phyloP scores from a whole-genome alignment of 92 coral and sea anemone genomes.

The Umimayanthus chanpuru region DNA sequence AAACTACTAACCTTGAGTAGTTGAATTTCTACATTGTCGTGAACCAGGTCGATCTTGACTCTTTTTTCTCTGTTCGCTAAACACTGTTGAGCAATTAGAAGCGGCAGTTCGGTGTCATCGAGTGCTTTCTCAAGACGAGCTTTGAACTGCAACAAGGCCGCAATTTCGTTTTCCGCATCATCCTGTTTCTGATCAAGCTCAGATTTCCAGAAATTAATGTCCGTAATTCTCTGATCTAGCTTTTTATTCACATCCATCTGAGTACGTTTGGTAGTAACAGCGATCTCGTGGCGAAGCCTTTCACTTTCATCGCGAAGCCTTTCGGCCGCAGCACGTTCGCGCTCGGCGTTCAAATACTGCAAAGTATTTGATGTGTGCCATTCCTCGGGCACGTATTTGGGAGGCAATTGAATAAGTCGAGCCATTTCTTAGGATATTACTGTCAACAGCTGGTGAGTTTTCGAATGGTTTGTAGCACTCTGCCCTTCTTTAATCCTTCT shows the following conservation, averaged over 20 bases:
- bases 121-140: constrained; percentile 82
- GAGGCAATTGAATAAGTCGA: constrained; percentile 93
- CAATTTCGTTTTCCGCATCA: constrained; percentile 84
- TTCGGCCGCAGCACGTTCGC: constrained; percentile 90
- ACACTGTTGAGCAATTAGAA: constrained; percentile 92
- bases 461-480: background rate
- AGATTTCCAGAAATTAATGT: constrained; percentile 91
- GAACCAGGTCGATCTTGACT: constrained; percentile 88
- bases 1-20: constrained; percentile 72
- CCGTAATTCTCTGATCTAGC: constrained; percentile 90
- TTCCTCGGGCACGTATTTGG: constrained; percentile 95
- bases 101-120: constrained; percentile 89
- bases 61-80: constrained; percentile 89
- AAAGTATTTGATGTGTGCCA: constrained; percentile 93
- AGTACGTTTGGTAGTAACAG: constrained; percentile 87
- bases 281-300: constrained; percentile 89
- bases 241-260: constrained; percentile 94
- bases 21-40: constrained; percentile 96
- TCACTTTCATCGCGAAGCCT: constrained; percentile 95
- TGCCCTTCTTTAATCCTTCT: background rate
- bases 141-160: constrained; percentile 76
- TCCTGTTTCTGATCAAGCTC: constrained; percentile 89
- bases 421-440: constrained; percentile 63
- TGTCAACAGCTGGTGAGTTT: constrained; percentile 2
- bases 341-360: constrained; percentile 89